Evolutionary conservation across 2,113 vertebrate genomes (phyloP).

Genomic region (Gyps fulvus): DNA sequence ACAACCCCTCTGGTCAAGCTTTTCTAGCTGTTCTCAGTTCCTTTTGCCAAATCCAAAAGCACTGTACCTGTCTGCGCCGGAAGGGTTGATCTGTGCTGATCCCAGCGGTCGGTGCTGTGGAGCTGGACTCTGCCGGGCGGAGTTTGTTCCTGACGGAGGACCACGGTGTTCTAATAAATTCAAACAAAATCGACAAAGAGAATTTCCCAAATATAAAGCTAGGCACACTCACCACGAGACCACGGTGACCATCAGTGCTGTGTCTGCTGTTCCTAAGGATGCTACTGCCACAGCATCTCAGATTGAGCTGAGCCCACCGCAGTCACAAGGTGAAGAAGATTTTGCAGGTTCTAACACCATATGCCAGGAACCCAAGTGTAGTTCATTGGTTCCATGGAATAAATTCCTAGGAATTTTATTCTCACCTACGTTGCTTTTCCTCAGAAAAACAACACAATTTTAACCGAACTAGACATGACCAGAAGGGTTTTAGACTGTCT

Average conservation of each 20-base stretch:
- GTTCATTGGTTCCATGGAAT: background rate
- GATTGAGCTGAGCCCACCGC: accelerated
- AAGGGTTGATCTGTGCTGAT: conserved; percentile 71
- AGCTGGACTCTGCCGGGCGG: conserved; percentile 90
- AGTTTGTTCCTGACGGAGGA: conserved; percentile 91
- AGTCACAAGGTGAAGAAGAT: background rate
- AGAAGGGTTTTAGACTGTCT: background rate
- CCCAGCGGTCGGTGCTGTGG: conserved; percentile 84
- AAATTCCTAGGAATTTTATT: background rate
- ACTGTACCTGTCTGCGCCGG: conserved; percentile 63
- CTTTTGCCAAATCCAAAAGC: background rate
- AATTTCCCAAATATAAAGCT: accelerated
- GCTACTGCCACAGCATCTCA: accelerated
- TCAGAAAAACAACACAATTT: background rate
- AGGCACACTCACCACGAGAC: too few species aligned
- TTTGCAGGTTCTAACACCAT: background rate
- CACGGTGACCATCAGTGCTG: accelerated
- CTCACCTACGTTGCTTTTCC: background rate
- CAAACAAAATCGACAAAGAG: background rate
- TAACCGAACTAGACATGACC: background rate
- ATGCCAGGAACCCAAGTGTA: background rate
- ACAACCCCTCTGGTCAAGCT: background rate
- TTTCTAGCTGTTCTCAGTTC: background rate
- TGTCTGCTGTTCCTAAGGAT: background rate
- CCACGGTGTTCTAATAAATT: conserved; percentile 80